phyloP scores from a whole-genome alignment of 1,140 invertebrate species.

The Papilio helenus region DNA sequence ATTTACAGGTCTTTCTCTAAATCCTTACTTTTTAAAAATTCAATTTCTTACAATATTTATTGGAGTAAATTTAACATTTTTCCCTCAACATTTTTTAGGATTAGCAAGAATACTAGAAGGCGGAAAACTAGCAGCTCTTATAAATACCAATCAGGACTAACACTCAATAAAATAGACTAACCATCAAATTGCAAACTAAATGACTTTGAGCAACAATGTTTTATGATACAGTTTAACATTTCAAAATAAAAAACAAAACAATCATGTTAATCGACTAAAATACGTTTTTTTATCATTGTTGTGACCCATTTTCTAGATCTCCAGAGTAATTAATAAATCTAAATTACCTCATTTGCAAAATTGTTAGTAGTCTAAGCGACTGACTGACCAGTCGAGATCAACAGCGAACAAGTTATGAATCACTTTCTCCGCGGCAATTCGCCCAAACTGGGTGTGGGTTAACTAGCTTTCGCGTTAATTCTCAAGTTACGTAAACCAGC shows the following conservation, averaged over 20 bases:
- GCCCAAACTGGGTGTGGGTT: constrained; percentile 19
- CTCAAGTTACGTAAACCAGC: constrained; percentile 23
- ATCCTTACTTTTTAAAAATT: too few species aligned
- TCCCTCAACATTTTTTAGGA: too few species aligned
- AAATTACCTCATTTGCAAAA: background rate
- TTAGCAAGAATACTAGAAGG: background rate
- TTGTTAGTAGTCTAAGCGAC: background rate
- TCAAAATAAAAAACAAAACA: background rate
- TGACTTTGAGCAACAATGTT: background rate
- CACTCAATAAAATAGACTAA: too few species aligned
- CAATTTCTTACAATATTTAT: too few species aligned
- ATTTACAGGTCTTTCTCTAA: too few species aligned
- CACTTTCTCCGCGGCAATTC: constrained; percentile 19
- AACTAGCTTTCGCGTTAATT: constrained; percentile 28
- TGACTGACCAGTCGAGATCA: background rate
- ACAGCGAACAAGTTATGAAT: constrained; percentile 14
- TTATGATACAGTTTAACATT: background rate
- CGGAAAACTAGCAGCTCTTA: background rate
- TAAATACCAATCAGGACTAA: background rate
- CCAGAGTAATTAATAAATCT: background rate
- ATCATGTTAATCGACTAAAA: too few species aligned
- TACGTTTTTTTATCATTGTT: too few species aligned
- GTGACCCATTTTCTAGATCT: too few species aligned
- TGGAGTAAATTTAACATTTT: too few species aligned
- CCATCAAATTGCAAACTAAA: too few species aligned